Evolutionary conservation across 53 echinoderm and acorn worm genomes (phyloP), one percentile per base, ranked within the genome.

Genomic region (Arbacia lixula): DNA sequence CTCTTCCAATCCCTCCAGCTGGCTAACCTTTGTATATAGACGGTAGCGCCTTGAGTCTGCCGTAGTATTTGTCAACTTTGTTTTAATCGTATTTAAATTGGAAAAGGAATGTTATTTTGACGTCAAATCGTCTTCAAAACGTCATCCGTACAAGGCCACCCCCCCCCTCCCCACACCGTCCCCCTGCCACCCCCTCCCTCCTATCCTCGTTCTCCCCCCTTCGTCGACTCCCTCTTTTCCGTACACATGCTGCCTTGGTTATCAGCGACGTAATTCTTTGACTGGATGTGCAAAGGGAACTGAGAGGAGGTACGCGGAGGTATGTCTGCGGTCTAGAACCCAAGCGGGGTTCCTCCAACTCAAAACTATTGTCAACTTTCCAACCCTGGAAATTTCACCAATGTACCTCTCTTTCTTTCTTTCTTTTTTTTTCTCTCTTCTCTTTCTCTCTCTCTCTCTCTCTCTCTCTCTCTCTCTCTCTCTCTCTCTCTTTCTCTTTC

Each of bases 41-140:
- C 66, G 38, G 66, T 66, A 66, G 66, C 66, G 66, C 20, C 35
- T 66, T 66, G 8, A 36, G 66, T 36, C 36, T n/a, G 21, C 24
- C 37, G 71, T 42, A 24, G 46, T 71, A 71, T 71, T 71, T 71
- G 42, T 71, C 29, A 40, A 71, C 42, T 71, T 71, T 71, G 71
- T 43, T 43, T 41, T 71, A 71, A 71, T 71, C 71, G 71, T 46
- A 71, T 71, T 71, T 71, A 27, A 25, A 25, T 12, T 2, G 51
- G 43, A 46, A 71, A 49, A 24, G 71, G 71, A 71, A 71, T 71
- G 71, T 49, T 71, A 43, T 71, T 71, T 71, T 71, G 71, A 71
- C 71, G 71, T 71, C 71, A 71, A 6, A 46, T 14, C 46, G 14
- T 10, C 8, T 6, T 46, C 6, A 10, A 46, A 10, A 46, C 14